phyloP scores from a whole-genome alignment of 1,140 invertebrate species.

The Aplysia californica region DNA sequence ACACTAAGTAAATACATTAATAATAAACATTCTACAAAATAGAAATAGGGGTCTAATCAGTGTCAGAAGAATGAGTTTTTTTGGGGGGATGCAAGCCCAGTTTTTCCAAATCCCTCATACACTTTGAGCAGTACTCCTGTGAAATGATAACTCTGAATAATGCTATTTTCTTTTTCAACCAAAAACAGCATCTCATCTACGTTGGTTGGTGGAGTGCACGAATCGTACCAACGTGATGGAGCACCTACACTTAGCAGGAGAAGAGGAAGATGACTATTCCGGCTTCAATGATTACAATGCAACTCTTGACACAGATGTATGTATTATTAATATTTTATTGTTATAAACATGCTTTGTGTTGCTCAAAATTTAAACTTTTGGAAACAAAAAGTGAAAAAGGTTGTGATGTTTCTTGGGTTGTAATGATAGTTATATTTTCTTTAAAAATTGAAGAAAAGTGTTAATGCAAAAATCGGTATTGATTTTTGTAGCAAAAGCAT shows the following conservation, averaged over 20 bases:
- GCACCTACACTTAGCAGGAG: slow-evolving; percentile 62
- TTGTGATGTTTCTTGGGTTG: too few relatives aligned
- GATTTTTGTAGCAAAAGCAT: too few relatives aligned
- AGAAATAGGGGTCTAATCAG: neutral
- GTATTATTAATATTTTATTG: slow-evolving; percentile 10
- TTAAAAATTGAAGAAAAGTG: too few relatives aligned
- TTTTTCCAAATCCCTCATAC: neutral
- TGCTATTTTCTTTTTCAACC: neutral
- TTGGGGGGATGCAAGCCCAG: neutral
- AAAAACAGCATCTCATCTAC: neutral
- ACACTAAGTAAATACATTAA: too few relatives aligned
- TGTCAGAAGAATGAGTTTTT: neutral
- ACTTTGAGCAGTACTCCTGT: too few relatives aligned
- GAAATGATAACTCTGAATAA: too few relatives aligned
- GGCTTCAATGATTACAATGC: slow-evolving; percentile 79
- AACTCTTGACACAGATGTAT: slow-evolving; percentile 72
- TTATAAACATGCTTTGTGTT: neutral
- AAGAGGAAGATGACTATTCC: slow-evolving; percentile 75
- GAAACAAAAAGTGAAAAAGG: too few relatives aligned
- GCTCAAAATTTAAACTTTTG: neutral
- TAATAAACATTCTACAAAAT: neutral
- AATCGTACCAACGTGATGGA: slow-evolving; percentile 64
- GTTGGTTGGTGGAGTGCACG: slow-evolving; percentile 26
- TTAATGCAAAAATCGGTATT: too few relatives aligned
- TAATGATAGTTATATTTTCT: too few relatives aligned